phyloP scores from a whole-genome alignment of 2,113 vertebrate genomes.

The Monopterus albus region DNA sequence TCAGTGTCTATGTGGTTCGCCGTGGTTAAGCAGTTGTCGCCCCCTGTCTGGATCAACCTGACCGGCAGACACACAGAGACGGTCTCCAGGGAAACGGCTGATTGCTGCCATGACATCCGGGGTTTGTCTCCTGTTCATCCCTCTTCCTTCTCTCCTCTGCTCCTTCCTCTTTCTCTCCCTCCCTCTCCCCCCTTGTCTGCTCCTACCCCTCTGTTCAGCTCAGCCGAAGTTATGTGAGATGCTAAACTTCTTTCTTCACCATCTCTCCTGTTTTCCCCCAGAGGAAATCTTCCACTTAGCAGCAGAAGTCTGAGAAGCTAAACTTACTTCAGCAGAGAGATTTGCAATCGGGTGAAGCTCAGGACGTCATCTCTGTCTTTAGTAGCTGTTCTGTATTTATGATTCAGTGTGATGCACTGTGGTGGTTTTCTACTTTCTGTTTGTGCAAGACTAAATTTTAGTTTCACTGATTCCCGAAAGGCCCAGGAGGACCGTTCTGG shows the following conservation, averaged over 20 bases:
- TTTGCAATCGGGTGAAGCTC: neutral
- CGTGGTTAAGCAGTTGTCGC: neutral
- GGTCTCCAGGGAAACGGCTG: constrained; percentile 14
- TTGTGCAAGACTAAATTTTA: too few relatives aligned
- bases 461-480: neutral
- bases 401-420: neutral
- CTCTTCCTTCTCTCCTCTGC: neutral
- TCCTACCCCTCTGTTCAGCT: neutral
- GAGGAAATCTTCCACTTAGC: constrained; percentile 27
- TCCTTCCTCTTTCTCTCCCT: neutral
- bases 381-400: neutral
- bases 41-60: neutral
- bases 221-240: constrained; percentile 2
- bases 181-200: neutral
- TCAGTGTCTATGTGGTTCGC: neutral
- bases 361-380: constrained; percentile 9
- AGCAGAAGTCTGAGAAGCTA: constrained; percentile 25
- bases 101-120: constrained; percentile 8
- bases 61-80: neutral
- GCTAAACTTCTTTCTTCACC: neutral
- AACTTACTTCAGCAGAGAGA: constrained; percentile 13
- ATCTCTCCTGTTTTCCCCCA: constrained; percentile 1
- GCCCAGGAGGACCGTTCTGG: too few relatives aligned
- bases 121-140: neutral
- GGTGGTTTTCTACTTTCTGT: neutral